Evolutionary conservation across 2,113 vertebrate genomes (phyloP).

Genomic region (Microcebus ravelobensis): DNA sequence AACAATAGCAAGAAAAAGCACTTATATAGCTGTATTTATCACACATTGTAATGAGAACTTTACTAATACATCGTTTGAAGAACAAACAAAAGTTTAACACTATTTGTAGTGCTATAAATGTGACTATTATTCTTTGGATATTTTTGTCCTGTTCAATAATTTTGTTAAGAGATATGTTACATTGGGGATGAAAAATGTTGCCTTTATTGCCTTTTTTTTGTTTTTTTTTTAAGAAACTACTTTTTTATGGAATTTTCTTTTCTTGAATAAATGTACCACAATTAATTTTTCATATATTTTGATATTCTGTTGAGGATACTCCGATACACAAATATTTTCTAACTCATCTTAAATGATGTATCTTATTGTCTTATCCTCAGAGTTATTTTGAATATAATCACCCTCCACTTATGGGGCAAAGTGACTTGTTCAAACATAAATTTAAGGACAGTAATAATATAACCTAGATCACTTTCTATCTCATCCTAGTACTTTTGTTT

Average conservation of each 20-base stretch:
- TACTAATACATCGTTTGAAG: neutral
- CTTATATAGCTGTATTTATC: neutral
- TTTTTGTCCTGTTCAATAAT: neutral
- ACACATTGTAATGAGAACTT: neutral
- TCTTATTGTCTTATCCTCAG: neutral
- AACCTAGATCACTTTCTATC: neutral
- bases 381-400: neutral
- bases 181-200: neutral
- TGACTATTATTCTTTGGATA: neutral
- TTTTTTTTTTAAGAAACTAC: neutral
- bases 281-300: neutral
- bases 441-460: neutral
- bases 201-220: no score
- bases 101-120: neutral
- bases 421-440: neutral
- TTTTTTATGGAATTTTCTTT: neutral
- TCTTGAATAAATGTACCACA: neutral
- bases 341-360: neutral
- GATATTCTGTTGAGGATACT: neutral
- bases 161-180: neutral
- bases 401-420: neutral
- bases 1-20: neutral
- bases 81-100: neutral
- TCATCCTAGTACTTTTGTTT: neutral
- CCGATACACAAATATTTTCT: neutral